Evolutionary conservation across 2,797 vertebrate genomes (phyloP), one percentile per base, ranked within the genome.

Genomic region (Muraenolepis orangiensis): DNA sequence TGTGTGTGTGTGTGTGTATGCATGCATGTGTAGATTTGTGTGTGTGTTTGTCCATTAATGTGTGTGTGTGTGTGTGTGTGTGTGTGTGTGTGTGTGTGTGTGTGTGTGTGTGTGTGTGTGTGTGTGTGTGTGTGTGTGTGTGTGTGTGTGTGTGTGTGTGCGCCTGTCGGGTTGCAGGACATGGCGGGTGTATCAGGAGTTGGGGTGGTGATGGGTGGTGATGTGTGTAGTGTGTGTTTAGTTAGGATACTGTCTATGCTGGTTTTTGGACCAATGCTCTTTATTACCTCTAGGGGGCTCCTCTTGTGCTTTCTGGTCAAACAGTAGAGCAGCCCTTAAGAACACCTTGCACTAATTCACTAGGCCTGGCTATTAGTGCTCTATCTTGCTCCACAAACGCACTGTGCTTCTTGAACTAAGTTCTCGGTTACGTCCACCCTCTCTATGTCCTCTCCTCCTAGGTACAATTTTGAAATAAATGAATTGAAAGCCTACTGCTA

Each of bases 241-340:
- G 71, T 23, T 79, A 14, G 23, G 68, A 74, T 4, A 70, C 69
- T 12, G 51, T 79, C 34, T 32, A n/a, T 78, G 78, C 64, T 29
- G 70, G 32, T 72, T 34, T 76, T 18, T 6, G 16, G 42, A 6
- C 75, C 78, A 75, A 75, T 77, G 72, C 68, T 11, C 0, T 42
- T 80, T 73, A 72, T 85, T 79, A 83, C 90, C 89, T 87, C 78
- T 40, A 91, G 89, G 85, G 89, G 88, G 83, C 81, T 86, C 86
- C 87, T 78, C 76, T 75, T 38, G 73, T 77, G 74, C 30, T 73
- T 75, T 23, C 40, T 42, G 8, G n/a, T n/a, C n/a, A n/a, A n/a
- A n/a, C n/a, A n/a, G n/a, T n/a, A n/a, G n/a, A n/a, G n/a, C n/a
- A n/a, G n/a, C n/a, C n/a, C n/a, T n/a, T n/a, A n/a, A n/a, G 51